phyloP scores from a whole-genome alignment of 2,888 invertebrate genomes.

The Gasteruption jaculator region DNA sequence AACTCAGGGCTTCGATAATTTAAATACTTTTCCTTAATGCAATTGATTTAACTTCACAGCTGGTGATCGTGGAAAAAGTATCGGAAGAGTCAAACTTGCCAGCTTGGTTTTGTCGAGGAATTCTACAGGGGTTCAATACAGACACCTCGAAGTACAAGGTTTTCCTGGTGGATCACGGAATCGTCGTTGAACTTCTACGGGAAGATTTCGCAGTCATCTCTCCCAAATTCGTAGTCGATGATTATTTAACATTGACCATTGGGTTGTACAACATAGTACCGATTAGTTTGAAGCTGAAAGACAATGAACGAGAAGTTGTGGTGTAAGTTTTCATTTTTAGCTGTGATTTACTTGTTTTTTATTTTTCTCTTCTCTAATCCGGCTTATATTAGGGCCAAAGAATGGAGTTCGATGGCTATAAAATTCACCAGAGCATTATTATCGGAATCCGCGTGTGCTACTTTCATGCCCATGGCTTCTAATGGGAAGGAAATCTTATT shows the following conservation, averaged over 20 bases:
- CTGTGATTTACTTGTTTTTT: too few relatives aligned
- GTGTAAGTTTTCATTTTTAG: too few relatives aligned
- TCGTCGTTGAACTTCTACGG: conserved; percentile 19
- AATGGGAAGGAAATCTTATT: conserved; percentile 28
- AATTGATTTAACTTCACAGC: too few relatives aligned
- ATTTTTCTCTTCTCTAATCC: too few relatives aligned
- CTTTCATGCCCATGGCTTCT: conserved; percentile 31
- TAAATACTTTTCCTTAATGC: too few relatives aligned
- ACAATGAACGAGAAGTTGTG: too few relatives aligned
- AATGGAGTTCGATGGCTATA: conserved; percentile 34
- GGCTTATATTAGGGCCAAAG: too few relatives aligned
- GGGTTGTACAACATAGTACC: conserved; percentile 32
- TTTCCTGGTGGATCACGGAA: conserved; percentile 31
- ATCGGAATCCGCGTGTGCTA: conserved; percentile 25
- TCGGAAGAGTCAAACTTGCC: too few relatives aligned
- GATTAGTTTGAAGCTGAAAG: too few relatives aligned
- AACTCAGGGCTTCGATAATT: too few relatives aligned
- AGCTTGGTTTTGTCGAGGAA: conserved; percentile 28
- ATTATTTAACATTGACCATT: conserved; percentile 26
- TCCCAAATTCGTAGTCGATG: conserved; percentile 14
- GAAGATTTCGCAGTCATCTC: conserved; percentile 23
- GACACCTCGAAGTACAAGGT: conserved; percentile 18
- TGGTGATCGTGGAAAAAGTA: too few relatives aligned
- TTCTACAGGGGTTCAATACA: conserved; percentile 18
- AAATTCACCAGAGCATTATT: conserved; percentile 32